phyloP scores from a whole-genome alignment of 2,888 invertebrate genomes.

The Morpho achilles region DNA sequence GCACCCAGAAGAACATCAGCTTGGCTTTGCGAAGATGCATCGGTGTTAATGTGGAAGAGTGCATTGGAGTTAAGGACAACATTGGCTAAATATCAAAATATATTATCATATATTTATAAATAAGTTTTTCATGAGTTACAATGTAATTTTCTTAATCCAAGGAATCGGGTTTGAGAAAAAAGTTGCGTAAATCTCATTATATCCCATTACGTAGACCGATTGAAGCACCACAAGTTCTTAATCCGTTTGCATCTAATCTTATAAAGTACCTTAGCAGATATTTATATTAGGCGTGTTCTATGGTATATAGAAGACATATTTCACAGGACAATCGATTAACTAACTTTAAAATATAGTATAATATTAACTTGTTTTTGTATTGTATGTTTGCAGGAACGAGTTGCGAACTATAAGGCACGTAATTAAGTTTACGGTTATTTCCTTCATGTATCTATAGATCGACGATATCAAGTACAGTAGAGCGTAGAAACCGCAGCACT shows the following conservation, averaged over 20 bases:
- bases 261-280: slow-evolving; percentile 68
- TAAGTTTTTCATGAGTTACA: not conserved
- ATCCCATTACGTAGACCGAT: slow-evolving; percentile 52
- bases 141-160: slow-evolving; percentile 12
- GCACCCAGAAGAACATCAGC: slow-evolving; percentile 99
- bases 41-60: slow-evolving; percentile 98
- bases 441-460: slow-evolving; percentile 32
- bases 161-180: slow-evolving; percentile 30
- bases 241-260: slow-evolving; percentile 78
- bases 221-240: slow-evolving; percentile 72
- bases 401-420: slow-evolving; percentile 21
- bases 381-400: slow-evolving; percentile 17
- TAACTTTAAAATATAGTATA: too few relatives aligned
- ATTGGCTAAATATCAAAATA: slow-evolving; percentile 26
- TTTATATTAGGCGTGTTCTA: slow-evolving; percentile 17
- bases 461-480: slow-evolving; percentile 39
- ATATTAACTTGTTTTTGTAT: too few relatives aligned
- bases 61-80: slow-evolving; percentile 88
- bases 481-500: slow-evolving; percentile 72
- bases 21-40: slow-evolving; percentile 99
- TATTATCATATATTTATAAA: not conserved
- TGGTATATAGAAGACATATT: too few relatives aligned
- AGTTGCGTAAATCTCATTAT: slow-evolving; percentile 54
- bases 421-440: slow-evolving; percentile 34
- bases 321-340: too few relatives aligned